Percentiles rank a stretch among this genome's conserved stretches.
Conservation (phyloP, 2,888 invertebrate species). For the Acrobasis suavella region DNA sequence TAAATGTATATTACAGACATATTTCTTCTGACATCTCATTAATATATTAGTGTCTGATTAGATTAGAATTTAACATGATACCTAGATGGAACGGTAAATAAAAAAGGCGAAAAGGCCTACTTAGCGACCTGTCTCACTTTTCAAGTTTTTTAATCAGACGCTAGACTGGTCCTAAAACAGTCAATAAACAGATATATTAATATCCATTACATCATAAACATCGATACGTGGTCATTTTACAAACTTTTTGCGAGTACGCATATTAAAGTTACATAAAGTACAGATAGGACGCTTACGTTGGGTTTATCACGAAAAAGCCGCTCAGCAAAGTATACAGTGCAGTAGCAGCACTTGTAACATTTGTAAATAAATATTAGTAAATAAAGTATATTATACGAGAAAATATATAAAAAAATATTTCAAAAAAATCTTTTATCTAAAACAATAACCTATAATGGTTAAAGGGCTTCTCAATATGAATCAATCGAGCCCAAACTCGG, state of each 20-base stretch:
- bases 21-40: neutral
- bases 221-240: constrained; percentile 17
- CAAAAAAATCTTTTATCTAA: too few species aligned
- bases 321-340: too few species aligned
- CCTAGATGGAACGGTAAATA: neutral
- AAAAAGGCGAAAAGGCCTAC: constrained; percentile 4
- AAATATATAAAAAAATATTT: too few species aligned
- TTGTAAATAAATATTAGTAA: too few species aligned
- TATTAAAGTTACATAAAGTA: neutral
- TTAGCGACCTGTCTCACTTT: neutral
- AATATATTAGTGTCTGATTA: constrained; percentile 1
- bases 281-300: neutral
- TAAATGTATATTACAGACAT: neutral
- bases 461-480: too few species aligned
- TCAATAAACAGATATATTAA: constrained; percentile 20
- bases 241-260: constrained; percentile 4
- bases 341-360: too few species aligned
- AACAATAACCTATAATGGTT: too few species aligned
- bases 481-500: too few species aligned
- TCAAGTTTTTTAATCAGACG: constrained; percentile 14
- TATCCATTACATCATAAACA: constrained; percentile 24
- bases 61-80: constrained; percentile 1
- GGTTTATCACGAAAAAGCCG: too few species aligned
- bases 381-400: too few species aligned
- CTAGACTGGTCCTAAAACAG: constrained; percentile 15